Conservation (phyloP, 2,797 vertebrate species). For the Coranthus polyacanthus region DNA sequence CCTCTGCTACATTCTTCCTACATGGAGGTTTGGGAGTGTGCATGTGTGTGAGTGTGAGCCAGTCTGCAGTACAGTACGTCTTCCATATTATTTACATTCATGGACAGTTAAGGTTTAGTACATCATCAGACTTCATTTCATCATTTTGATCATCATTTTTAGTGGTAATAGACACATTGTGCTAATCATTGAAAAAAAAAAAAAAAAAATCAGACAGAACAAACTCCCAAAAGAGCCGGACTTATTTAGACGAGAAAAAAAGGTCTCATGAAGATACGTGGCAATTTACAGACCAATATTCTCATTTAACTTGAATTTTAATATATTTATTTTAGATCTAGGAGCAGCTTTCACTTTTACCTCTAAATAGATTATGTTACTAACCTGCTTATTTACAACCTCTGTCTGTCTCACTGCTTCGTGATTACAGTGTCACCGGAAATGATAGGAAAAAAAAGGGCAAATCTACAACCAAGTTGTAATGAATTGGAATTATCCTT, state of each 20-base stretch:
- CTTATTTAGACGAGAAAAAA: neutral
- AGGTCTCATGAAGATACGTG: neutral
- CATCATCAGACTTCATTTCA: conserved; percentile 19
- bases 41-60: conserved; percentile 34
- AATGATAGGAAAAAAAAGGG: neutral
- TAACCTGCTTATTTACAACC: neutral
- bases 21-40: conserved; percentile 41
- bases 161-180: no score
- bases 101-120: conserved; percentile 39
- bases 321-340: no score
- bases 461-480: conserved; percentile 18
- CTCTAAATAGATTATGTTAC: no score
- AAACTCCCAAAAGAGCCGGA: neutral
- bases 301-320: neutral
- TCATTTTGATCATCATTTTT: neutral
- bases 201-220: no score
- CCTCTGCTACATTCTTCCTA: conserved; percentile 67
- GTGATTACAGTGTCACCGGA: neutral
- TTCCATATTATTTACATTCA: conserved; percentile 48
- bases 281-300: neutral
- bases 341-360: no score
- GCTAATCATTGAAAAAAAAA: no score
- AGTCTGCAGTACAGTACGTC: conserved; percentile 46
- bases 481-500: conserved; percentile 32
- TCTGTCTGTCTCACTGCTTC: neutral